These are phyloP conservation scores for Alviniconcha strummeri DNA, from an alignment of 2,888 invertebrate genomes.

Conservation along the genomic window DNA sequence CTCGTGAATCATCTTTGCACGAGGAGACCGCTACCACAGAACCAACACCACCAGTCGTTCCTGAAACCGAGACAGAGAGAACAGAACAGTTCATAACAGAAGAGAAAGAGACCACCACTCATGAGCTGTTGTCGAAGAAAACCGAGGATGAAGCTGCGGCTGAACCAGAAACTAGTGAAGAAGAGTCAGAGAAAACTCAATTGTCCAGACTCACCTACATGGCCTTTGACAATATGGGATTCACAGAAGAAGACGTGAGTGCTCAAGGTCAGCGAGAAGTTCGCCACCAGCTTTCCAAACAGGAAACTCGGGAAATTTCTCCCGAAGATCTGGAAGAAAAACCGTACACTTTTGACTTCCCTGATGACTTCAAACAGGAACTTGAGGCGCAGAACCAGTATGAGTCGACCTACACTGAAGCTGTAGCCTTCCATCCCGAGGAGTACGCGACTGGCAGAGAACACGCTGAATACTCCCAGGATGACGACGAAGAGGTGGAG, in stretches of 20 bases:
- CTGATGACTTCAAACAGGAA: conserved; percentile 51
- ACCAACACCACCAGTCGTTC: neutral
- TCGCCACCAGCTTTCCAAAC: conserved; percentile 31
- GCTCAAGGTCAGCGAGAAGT: conserved; percentile 1
- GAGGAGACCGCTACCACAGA: neutral
- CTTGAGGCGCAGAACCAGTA: conserved; percentile 38
- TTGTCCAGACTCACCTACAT: conserved; percentile 47
- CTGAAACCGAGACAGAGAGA: conserved; percentile 4
- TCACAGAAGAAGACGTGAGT: conserved; percentile 65
- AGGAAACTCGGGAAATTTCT: conserved; percentile 57
- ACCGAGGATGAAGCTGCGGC: conserved; percentile 13
- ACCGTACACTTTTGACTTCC: conserved; percentile 55
- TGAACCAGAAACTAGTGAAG: neutral
- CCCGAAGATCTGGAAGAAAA: conserved; percentile 64
- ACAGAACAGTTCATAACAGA: conserved; percentile 7
- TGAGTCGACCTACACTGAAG: conserved; percentile 28
- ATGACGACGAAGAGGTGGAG: conserved; percentile 5
- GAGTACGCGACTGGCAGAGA: neutral
- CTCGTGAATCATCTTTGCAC: no score
- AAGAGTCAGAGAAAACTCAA: neutral
- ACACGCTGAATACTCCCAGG: neutral
- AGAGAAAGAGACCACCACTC: conserved; percentile 11
- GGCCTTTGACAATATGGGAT: conserved; percentile 75
- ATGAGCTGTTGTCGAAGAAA: conserved; percentile 37
- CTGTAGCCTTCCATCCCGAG: neutral